Base-by-base conservation (phyloP, 2,113 vertebrate genomes). In the Epinephelus fuscoguttatus region DNA sequence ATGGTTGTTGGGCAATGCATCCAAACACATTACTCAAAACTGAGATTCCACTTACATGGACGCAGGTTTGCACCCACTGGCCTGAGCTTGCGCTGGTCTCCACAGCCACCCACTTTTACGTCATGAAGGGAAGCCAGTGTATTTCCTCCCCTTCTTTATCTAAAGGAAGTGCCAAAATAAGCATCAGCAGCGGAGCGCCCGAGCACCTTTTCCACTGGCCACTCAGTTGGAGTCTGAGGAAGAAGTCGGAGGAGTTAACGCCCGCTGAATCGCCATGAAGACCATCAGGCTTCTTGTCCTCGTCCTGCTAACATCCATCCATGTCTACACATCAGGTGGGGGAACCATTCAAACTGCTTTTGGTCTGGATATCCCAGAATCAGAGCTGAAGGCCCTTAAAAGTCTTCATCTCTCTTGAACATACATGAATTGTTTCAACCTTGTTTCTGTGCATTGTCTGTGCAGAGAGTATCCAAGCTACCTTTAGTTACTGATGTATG, bases 81-180 rank as follows among this genome's bases (percentile, higher is more conserved):
- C 42, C 72, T 40, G 74, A 30, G 33, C 61, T 84, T 73, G 72
- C 45, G 49, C 57, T 69, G 61, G 70, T 87, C 80, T 68, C 80
- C 56, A 18, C 50, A 78, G 63, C 85, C 82, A 49, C 86, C 77
- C 78, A 80, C 82, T 81, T 37, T 78, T 90, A 83, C 87, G 82
- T 76, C 91, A 94, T 88, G 70, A 87, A 79, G 88, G 85, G 89
- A 94, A 92, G 84, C 84, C 75, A 62, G 64, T 85, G 82, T 76
- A 87, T 93, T 94, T 94, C 95, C 95, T 93, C 84, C 86, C 84
- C 85, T 81, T 78, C 83, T 88, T 85, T 94, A 89, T 87, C 91
- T 79, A 81, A 89, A 93, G 94, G 94, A 95, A 95, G 91, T 91
- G 80, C 81, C 89, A 84, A 84, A 94, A 93, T 93, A 92, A 93